phyloP scores from a whole-genome alignment of 2,888 invertebrate genomes.

The Loripinus fragilis region DNA sequence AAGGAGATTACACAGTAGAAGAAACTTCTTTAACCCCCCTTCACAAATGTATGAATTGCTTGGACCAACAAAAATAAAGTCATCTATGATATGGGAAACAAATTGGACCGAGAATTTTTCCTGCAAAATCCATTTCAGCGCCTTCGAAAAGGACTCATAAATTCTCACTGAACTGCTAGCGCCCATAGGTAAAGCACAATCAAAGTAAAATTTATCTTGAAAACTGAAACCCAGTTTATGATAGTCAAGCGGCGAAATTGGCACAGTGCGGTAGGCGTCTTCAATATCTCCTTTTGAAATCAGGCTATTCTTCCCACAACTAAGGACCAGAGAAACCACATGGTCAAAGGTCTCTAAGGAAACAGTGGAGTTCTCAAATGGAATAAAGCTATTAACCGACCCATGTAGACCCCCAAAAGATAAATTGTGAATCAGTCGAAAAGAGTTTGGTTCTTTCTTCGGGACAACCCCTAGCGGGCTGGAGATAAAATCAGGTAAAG shows the following conservation, averaged over 20 bases:
- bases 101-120: neutral
- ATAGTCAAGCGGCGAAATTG: slow-evolving; percentile 42
- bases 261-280: slow-evolving; percentile 53
- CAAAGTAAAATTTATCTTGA: slow-evolving; percentile 32
- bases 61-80: slow-evolving; percentile 36
- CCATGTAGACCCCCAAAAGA: slow-evolving; percentile 14
- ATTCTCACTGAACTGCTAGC: slow-evolving; percentile 21
- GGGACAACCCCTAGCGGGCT: slow-evolving; percentile 42
- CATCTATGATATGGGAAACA: slow-evolving; percentile 40
- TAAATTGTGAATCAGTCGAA: slow-evolving; percentile 47
- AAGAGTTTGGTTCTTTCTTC: slow-evolving; percentile 23
- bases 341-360: slow-evolving; percentile 29
- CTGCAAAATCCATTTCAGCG: slow-evolving; percentile 32
- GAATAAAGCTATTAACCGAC: neutral
- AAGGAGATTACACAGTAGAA: neutral
- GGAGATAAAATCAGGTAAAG: slow-evolving; percentile 28
- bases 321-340: neutral
- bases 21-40: neutral
- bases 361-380: neutral
- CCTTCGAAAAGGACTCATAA: slow-evolving; percentile 26
- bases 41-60: slow-evolving; percentile 6
- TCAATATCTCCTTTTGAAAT: slow-evolving; percentile 55
- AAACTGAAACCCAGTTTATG: slow-evolving; percentile 46
- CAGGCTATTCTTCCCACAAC: slow-evolving; percentile 21
- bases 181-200: slow-evolving; percentile 26